A percentile compares a stretch with the other conserved stretches of the same genome.
Evolutionary conservation across 1,140 invertebrate genomes (phyloP).

Genomic region (Neuroterus valhalla): DNA sequence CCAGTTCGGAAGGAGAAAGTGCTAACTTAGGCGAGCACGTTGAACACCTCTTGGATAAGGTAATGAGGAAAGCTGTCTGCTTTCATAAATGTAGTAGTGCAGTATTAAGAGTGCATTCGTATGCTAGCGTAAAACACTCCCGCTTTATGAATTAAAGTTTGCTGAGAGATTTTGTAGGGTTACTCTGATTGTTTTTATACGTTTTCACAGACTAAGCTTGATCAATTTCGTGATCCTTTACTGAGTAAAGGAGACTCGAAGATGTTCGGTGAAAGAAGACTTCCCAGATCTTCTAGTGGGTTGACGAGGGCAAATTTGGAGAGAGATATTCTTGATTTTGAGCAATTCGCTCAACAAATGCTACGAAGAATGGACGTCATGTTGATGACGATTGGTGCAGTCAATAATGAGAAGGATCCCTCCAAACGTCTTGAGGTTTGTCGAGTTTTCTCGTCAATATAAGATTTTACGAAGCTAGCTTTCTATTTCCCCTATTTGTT

Average conservation of each 20-base stretch:
- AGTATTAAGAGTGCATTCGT: not conserved
- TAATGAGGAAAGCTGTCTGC: slow-evolving; percentile 50
- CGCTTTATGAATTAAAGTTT: not conserved
- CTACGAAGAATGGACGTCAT: slow-evolving; percentile 81
- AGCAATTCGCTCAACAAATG: slow-evolving; percentile 79
- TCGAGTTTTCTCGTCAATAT: not conserved
- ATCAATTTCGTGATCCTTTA: slow-evolving; percentile 40
- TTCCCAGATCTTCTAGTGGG: slow-evolving; percentile 34
- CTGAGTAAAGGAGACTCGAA: slow-evolving; percentile 33
- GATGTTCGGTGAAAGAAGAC: slow-evolving; percentile 40
- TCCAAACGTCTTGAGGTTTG: slow-evolving; percentile 79
- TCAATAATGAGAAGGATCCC: slow-evolving; percentile 81
- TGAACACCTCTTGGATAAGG: slow-evolving; percentile 69
- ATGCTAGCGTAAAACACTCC: not conserved
- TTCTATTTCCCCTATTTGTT: not conserved
- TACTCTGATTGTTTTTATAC: slow-evolving; percentile 15
- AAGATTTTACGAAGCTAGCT: too few relatives aligned
- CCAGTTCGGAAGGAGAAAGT: slow-evolving; percentile 69
- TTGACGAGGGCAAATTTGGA: slow-evolving; percentile 70
- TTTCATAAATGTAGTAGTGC: not conserved
- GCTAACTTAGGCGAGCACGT: slow-evolving; percentile 62
- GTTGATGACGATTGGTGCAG: slow-evolving; percentile 80
- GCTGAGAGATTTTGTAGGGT: not conserved
- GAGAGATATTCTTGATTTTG: slow-evolving; percentile 76
- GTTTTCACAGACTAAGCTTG: slow-evolving; percentile 50